Evolutionary conservation across 2,888 invertebrate species (phyloP).

Genomic region (Apodemia mormo): DNA sequence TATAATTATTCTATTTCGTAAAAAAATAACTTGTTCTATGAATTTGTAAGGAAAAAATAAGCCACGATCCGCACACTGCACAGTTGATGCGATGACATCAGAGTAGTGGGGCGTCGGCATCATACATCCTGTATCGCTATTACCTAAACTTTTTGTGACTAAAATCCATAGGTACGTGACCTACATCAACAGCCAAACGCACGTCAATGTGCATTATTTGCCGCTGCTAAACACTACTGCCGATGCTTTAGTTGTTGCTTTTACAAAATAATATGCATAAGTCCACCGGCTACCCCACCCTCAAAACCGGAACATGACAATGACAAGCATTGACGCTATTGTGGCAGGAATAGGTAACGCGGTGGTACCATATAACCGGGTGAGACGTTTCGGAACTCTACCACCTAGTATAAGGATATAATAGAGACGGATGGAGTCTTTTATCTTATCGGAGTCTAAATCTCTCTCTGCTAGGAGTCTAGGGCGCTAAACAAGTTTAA

Average conservation of each 20-base stretch:
- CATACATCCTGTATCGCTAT: constrained; percentile 39
- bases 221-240: background rate
- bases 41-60: background rate
- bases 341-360: no score
- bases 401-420: no score
- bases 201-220: constrained; percentile 27
- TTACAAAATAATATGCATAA: background rate
- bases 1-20: background rate
- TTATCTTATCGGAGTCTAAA: no score
- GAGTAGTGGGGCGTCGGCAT: constrained; percentile 37
- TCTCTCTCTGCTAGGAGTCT: no score
- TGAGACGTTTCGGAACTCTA: no score
- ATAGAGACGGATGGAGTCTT: no score
- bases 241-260: background rate
- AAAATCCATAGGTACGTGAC: constrained; percentile 62
- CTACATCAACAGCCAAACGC: constrained; percentile 62
- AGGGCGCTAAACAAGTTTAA: no score
- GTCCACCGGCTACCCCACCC: no score
- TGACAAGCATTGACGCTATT: no score
- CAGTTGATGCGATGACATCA: constrained; percentile 43
- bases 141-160: constrained; percentile 54
- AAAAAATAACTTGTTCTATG: constrained; percentile 1
- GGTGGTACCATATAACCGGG: no score
- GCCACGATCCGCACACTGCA: constrained; percentile 1
- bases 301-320: no score